Evolutionary conservation across 2,888 invertebrate genomes (phyloP), one percentile per base, ranked within the genome.

Genomic region (Molorchus minor): DNA sequence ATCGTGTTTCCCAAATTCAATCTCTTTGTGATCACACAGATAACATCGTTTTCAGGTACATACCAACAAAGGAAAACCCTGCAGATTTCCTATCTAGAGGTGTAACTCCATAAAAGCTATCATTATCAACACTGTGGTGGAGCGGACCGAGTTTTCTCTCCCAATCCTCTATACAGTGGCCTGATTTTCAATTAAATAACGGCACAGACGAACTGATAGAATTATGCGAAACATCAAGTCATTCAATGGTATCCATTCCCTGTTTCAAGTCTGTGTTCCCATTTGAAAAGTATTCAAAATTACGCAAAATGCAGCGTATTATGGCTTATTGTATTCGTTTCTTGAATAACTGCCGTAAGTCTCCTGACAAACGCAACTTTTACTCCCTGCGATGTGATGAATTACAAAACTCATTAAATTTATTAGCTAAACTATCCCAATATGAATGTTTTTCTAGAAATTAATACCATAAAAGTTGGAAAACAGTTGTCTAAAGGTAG

Each of bases 1-100:
- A 60, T 8, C 43, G 56, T 2, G 45, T 60, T 2, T 13, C 45
- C 8, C 30, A 60, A 33, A 56, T 56, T 25, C 33, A 40, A 20
- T 15, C 13, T n/a, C n/a, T 45, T 12, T 30, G 46, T 4, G 7
- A 3, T 44, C n/a, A n/a, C n/a, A n/a, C n/a, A n/a, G n/a, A n/a
- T n/a, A 1, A 43, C 3, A 41, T 38, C 10, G 5, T 33, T 7
- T 47, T 43, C 21, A 1, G n/a, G 3, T 41, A 51, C n/a, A 33
- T 49, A 2, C 13, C 38, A 0, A 13, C 52, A n/a, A 38, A 13
- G 12, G 54, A 55, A 13, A 62, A 62, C 40, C 62, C 12, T n/a
- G 55, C 62, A 3, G 57, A 58, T 21, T 29, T 49, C 15, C 41
- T 40, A 20, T 33, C 33, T 15, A 30, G 46, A n/a, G 46, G 46